These are phyloP conservation scores for Hormiphora californensis DNA, from an alignment of 37 sponge, comb jelly and placozoan species.

Conservation along the genomic window DNA sequence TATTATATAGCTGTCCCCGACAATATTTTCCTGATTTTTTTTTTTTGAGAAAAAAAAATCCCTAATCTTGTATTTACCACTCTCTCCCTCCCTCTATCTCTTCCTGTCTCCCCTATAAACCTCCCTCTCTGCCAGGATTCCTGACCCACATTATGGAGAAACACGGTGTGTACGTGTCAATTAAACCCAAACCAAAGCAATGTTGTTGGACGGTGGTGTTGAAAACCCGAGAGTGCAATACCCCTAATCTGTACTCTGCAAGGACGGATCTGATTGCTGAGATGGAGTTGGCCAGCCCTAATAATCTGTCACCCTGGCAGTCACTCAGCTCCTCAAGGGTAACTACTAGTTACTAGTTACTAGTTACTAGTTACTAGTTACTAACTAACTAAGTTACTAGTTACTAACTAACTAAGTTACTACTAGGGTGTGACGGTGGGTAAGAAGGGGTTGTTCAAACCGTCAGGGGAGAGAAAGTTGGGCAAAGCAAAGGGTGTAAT, in stretches of 20 bases:
- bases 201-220: conserved; percentile 25
- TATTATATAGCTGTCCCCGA: neutral
- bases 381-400: too few species aligned
- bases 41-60: neutral
- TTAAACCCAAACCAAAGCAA: conserved; percentile 44
- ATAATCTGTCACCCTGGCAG: neutral
- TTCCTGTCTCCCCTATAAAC: too few species aligned
- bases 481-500: too few species aligned
- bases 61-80: too few species aligned
- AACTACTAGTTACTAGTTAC: neutral
- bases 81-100: too few species aligned
- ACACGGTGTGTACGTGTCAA: neutral
- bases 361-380: too few species aligned
- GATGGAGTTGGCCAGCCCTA: conserved; percentile 9
- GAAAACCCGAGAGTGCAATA: neutral
- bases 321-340: conserved; percentile 12
- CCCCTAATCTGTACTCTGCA: conserved; percentile 6
- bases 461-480: too few species aligned
- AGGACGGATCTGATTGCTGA: neutral
- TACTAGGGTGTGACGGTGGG: too few species aligned
- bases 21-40: neutral
- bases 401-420: too few species aligned
- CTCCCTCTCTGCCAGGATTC: too few species aligned
- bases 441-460: too few species aligned
- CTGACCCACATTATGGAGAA: conserved; percentile 17